Conservation (phyloP, 2,113 vertebrate genomes). For the Ceuthmochares aereus region DNA sequence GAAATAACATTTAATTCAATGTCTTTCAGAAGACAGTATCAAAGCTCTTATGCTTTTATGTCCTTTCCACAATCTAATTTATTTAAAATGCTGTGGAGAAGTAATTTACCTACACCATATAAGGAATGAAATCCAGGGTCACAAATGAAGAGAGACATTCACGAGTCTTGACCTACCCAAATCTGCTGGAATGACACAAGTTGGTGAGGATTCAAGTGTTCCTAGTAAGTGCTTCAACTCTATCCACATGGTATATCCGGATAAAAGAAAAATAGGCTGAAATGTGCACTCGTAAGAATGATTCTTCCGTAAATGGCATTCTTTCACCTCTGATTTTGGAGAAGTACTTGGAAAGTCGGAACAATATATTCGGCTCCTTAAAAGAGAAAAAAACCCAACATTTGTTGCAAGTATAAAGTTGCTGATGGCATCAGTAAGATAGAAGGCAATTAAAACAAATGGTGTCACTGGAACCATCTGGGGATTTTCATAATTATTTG, state of each 20-base stretch:
- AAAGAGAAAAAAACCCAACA: conserved; percentile 17
- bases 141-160: background rate
- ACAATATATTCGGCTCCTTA: conserved; percentile 81
- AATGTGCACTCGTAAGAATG: conserved; percentile 83
- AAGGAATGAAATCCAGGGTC: background rate
- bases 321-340: conserved; percentile 70
- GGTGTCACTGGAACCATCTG: background rate
- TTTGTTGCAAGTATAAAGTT: background rate
- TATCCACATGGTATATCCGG: conserved; percentile 92
- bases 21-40: background rate
- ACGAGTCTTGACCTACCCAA: conserved; percentile 79
- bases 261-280: conserved; percentile 81
- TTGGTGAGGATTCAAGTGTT: conserved; percentile 82
- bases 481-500: background rate
- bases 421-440: background rate
- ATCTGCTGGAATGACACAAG: conserved; percentile 85
- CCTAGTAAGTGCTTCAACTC: conserved; percentile 79
- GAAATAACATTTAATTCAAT: background rate
- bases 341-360: conserved; percentile 74
- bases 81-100: background rate
- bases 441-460: background rate
- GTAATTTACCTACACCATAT: background rate
- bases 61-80: background rate
- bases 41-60: background rate
- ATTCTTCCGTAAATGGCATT: conserved; percentile 61